Base-by-base conservation (phyloP, 2,113 vertebrate species). In the Gymnobelideus leadbeateri region DNA sequence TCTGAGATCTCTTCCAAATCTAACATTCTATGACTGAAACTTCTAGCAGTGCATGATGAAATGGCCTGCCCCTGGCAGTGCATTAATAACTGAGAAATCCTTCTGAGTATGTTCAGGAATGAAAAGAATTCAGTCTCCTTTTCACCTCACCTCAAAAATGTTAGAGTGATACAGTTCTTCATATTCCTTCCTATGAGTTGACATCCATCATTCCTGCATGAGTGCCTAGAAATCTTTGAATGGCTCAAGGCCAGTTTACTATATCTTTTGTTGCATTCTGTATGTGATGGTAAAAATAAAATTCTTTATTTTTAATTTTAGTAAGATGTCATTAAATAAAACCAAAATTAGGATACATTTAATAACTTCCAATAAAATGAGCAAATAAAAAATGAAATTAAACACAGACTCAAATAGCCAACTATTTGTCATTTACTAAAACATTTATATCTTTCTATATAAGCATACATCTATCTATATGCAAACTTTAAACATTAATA, bases 1-100 rank as follows among this genome's bases (percentile, higher is more conserved):
- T 84, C n/a, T 84, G n/a, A 84, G 68, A 84, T 43, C 5, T 43
- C 5, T 77, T 77, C 68, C 37, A 84, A 43, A 4, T 43, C n/a
- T 21, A n/a, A 84, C 7, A 6, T 84, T 43, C n/a, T 19, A 43
- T 84, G 68, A 43, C 43, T 8, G 68, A 84, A 84, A 84, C 19
- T 84, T 43, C 68, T 43, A n/a, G n/a, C 5, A 23, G 37, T 84
- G 37, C 19, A 84, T 84, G 68, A 84, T 23, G 19, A 84, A 84
- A 43, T 84, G 68, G n/a, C 68, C 68, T 84, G 68, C 68, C 68
- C 2, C 7, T 84, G 16, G 68, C n/a, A 84, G 23, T n/a, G 43
- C 68, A 84, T 84, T 84, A 84, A 84, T 84, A 84, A 84, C 43
- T 43, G n/a, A 84, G 68, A 84, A 84, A 84, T 84, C 68, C 68